phyloP scores from a whole-genome alignment of 2,797 vertebrate species.

The Sebastes minor region DNA sequence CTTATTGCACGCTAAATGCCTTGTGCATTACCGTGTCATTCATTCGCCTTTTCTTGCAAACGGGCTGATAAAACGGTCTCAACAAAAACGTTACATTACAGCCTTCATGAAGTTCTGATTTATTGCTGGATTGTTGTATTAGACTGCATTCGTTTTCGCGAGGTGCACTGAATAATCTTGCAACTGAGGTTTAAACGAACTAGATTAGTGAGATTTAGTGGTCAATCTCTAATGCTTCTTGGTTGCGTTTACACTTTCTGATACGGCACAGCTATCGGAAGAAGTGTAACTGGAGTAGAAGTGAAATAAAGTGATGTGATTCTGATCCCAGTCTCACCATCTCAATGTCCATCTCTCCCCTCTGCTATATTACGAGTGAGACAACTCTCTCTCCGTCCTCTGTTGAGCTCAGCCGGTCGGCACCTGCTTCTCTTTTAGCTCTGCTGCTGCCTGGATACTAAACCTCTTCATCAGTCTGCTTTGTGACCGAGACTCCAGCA shows the following conservation, averaged over 20 bases:
- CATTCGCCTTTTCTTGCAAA: too few species aligned
- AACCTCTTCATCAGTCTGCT: slow-evolving; percentile 52
- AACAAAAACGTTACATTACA: not conserved
- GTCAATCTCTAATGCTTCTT: not conserved
- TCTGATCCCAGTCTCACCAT: not conserved
- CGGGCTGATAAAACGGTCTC: too few species aligned
- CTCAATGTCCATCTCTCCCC: not conserved
- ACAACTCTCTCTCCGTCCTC: not conserved
- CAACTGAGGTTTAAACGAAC: not conserved
- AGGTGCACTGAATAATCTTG: not conserved
- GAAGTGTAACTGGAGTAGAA: not conserved
- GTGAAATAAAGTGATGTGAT: not conserved
- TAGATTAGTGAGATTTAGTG: too few species aligned
- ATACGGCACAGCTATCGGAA: too few species aligned
- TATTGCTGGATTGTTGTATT: not conserved
- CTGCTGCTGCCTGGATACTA: slow-evolving; percentile 55
- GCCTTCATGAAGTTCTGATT: not conserved
- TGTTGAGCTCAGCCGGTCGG: slow-evolving; percentile 18
- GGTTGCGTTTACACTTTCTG: not conserved
- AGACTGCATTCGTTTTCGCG: not conserved
- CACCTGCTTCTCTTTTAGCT: slow-evolving; percentile 44
- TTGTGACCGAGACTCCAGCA: slow-evolving; percentile 33
- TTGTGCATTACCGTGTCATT: too few species aligned
- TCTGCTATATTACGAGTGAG: not conserved
- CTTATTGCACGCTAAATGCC: too few species aligned